Conservation (phyloP, 2,797 vertebrate species). For the Anabacerthia variegaticeps region DNA sequence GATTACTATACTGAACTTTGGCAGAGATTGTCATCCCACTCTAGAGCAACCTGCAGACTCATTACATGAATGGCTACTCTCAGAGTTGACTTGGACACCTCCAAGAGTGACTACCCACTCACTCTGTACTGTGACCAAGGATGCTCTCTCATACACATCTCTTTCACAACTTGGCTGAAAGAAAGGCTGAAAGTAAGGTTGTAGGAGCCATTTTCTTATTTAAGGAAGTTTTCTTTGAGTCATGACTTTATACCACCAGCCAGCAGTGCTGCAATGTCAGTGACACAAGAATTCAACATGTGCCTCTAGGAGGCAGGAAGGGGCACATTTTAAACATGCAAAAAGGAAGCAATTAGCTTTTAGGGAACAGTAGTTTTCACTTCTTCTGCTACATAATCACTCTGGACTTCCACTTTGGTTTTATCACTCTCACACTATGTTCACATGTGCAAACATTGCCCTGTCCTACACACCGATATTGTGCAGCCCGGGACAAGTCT, state of each 20-base stretch:
- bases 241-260: neutral
- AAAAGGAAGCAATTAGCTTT: neutral
- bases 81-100: neutral
- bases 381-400: neutral
- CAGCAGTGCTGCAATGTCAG: neutral
- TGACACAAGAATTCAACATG: fast-evolving
- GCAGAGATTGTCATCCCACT: neutral
- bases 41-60: neutral
- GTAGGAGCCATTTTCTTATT: neutral
- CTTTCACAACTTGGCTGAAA: neutral
- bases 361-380: neutral
- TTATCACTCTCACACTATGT: neutral
- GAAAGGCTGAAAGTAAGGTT: neutral
- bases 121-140: fast-evolving
- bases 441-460: fast-evolving
- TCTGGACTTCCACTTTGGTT: neutral
- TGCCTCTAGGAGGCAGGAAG: neutral
- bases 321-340: neutral
- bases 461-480: neutral
- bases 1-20: fast-evolving
- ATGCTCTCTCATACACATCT: neutral
- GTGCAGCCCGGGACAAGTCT: neutral
- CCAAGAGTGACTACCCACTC: neutral
- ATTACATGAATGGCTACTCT: neutral
- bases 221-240: neutral